Conservation (phyloP, 1,140 invertebrate genomes). For the Tetraneura akinire region DNA sequence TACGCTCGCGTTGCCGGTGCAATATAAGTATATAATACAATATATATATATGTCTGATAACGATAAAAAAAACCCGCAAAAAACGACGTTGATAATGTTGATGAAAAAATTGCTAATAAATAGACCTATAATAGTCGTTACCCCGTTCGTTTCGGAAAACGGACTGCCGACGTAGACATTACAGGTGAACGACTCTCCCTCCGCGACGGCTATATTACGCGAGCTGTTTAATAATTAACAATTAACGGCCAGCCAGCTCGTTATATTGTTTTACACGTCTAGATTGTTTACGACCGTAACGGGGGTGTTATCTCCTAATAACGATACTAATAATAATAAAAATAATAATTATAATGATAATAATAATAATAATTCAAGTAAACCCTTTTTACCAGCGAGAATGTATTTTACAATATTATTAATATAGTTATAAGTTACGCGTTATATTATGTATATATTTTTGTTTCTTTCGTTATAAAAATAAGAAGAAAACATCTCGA, state of each 20-base stretch:
- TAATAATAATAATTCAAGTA: background rate
- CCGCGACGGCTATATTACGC: background rate
- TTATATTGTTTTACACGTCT: background rate
- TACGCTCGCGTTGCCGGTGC: background rate
- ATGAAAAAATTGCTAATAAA: slow-evolving; percentile 42
- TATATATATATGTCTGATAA: slow-evolving; percentile 11
- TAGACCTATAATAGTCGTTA: slow-evolving; percentile 20
- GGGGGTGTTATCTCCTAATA: background rate
- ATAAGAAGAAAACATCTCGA: no score
- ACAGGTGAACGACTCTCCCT: background rate
- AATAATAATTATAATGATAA: background rate
- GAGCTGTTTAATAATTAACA: slow-evolving; percentile 27
- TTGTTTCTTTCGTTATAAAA: no score
- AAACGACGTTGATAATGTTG: slow-evolving; percentile 32
- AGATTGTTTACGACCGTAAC: slow-evolving; percentile 8
- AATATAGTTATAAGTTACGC: no score
- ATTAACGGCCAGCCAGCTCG: background rate
- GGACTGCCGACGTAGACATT: background rate
- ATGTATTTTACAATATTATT: no score
- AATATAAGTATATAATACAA: background rate
- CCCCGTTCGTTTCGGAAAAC: background rate
- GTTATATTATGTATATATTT: no score
- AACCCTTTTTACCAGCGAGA: background rate
- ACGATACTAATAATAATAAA: no score
- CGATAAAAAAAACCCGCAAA: background rate